phyloP scores from a whole-genome alignment of 2,888 invertebrate genomes.

The Patella ulyssiponensis region DNA sequence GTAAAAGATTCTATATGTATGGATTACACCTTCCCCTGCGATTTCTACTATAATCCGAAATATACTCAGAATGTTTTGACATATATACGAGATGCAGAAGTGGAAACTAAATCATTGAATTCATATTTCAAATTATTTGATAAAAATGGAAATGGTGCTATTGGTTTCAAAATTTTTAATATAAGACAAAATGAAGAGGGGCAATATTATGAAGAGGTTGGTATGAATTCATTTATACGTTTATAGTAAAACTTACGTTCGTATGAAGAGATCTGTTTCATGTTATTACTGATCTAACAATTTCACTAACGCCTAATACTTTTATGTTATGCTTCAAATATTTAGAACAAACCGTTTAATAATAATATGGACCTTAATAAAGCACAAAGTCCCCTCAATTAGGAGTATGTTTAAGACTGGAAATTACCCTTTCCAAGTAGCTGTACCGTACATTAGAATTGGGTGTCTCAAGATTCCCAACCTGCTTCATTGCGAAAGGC shows the following conservation, averaged over 20 bases:
- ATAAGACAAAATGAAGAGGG: slow-evolving; percentile 41
- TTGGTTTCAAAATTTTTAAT: slow-evolving; percentile 57
- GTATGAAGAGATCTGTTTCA: no score
- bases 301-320: no score
- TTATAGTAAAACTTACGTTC: no score
- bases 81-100: slow-evolving; percentile 21
- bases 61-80: slow-evolving; percentile 13
- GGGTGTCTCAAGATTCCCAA: no score
- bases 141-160: slow-evolving; percentile 56
- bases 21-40: slow-evolving; percentile 48
- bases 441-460: not conserved
- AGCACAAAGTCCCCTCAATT: not conserved
- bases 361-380: no score
- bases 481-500: no score
- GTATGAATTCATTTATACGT: not conserved
- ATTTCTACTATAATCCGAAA: slow-evolving; percentile 26
- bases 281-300: no score
- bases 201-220: slow-evolving; percentile 42
- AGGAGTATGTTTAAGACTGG: not conserved
- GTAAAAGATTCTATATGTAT: slow-evolving; percentile 48
- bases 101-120: slow-evolving; percentile 24
- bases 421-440: not conserved
- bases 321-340: no score
- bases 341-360: not conserved
- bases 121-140: slow-evolving; percentile 48